Percentiles rank a stretch among this genome's conserved stretches.
phyloP scores from a whole-genome alignment of 2,888 invertebrate genomes.

The Conomelus anceps region DNA sequence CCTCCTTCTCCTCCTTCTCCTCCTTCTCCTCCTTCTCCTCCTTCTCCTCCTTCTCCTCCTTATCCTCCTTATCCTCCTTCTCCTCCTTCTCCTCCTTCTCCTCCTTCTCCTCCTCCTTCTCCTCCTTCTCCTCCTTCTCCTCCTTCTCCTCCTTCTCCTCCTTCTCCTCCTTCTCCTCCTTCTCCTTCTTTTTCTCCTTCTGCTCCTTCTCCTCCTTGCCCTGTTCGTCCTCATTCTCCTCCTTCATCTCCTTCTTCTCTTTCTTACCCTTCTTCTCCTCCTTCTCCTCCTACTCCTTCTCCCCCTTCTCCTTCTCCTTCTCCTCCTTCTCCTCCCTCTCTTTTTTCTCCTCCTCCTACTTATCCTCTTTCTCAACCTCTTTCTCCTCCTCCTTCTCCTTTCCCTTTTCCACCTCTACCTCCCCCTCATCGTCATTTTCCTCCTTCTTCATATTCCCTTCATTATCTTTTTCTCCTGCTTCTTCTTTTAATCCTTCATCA shows the following conservation, averaged over 20 bases:
- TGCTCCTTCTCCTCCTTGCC: not conserved
- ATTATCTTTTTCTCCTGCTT: no score
- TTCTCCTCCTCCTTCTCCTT: not conserved
- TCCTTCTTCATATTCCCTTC: not conserved
- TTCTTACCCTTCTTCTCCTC: not conserved
- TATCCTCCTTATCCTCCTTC: not conserved
- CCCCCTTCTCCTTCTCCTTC: not conserved
- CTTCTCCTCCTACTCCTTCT: not conserved
- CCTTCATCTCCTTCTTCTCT: not conserved
- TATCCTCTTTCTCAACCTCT: not conserved
- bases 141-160: not conserved
- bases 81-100: not conserved
- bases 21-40: not conserved
- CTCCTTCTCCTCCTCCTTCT: not conserved
- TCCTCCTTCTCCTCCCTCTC: not conserved
- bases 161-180: not conserved
- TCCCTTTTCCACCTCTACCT: not conserved
- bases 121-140: not conserved
- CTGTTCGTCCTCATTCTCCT: not conserved
- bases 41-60: not conserved
- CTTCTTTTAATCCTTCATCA: not conserved
- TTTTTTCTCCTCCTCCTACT: not conserved
- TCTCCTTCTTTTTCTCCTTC: not conserved
- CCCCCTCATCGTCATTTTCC: not conserved
- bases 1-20: not conserved